These are phyloP conservation scores for Gobio occitaniae DNA, from an alignment of 2,797 vertebrate species.

Conservation along the genomic window DNA sequence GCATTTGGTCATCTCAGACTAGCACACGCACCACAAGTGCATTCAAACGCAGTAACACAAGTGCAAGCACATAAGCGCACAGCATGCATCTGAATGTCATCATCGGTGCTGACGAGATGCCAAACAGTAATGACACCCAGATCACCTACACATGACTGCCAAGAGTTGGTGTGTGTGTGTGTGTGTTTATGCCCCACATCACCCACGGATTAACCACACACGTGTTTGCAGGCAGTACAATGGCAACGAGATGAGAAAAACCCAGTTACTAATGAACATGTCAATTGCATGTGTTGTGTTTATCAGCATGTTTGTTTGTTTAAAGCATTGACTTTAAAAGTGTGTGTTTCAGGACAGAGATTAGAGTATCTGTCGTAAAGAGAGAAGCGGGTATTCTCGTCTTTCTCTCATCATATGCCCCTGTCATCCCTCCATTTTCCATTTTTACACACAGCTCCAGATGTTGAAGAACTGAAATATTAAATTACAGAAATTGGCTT, in stretches of 20 bases:
- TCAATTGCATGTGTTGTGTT: conserved; percentile 5
- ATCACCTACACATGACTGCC: conserved; percentile 83
- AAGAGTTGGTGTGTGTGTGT: conserved; percentile 67
- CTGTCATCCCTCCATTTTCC: conserved; percentile 80
- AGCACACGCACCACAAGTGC: conserved; percentile 9
- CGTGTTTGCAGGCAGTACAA: conserved; percentile 2
- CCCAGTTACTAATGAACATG: conserved; percentile 10
- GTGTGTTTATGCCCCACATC: conserved; percentile 41
- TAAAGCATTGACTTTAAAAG: conserved; percentile 2
- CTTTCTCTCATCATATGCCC: conserved; percentile 71
- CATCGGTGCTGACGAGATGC: conserved; percentile 81
- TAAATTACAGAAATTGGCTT: conserved; percentile 83
- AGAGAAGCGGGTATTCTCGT: conserved; percentile 71
- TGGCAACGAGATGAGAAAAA: neutral
- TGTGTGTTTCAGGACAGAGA: conserved; percentile 63
- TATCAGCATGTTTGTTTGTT: conserved; percentile 33
- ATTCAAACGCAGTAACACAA: conserved; percentile 37
- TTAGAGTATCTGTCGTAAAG: conserved; percentile 71
- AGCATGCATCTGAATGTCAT: conserved; percentile 80
- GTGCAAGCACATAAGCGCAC: conserved; percentile 46
- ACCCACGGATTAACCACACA: conserved; percentile 39
- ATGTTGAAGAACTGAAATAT: conserved; percentile 86
- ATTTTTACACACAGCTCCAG: conserved; percentile 83
- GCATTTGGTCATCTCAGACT: conserved; percentile 39
- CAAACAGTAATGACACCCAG: conserved; percentile 87